Conservation (phyloP, 2,113 vertebrate genomes). For the Mionectes macconnelli region DNA sequence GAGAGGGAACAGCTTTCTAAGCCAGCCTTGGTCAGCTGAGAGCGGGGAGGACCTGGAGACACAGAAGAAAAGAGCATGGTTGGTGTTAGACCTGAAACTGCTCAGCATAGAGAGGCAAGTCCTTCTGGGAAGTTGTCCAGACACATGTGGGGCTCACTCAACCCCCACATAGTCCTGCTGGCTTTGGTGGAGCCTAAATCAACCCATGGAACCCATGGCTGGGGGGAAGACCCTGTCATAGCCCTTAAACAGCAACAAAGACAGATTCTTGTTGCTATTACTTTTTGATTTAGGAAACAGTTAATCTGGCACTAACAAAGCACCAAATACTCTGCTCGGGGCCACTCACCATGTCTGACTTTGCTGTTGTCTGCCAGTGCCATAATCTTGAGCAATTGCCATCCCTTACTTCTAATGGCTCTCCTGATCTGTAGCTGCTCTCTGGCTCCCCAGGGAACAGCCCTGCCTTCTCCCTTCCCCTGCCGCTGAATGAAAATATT, state of each 20-base stretch:
- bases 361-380: not conserved
- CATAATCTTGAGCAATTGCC: not conserved
- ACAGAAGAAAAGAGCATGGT: not conserved
- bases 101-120: not conserved
- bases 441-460: not conserved
- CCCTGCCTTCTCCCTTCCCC: not conserved
- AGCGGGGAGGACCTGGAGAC: conserved; percentile 23
- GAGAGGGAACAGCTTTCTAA: not conserved
- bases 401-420: not conserved
- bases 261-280: not conserved
- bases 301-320: not conserved
- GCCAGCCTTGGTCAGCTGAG: not conserved
- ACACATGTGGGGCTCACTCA: accelerated
- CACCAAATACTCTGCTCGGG: not conserved
- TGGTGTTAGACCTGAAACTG: not conserved
- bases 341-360: accelerated
- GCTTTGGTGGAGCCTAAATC: not conserved
- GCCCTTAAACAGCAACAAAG: not conserved
- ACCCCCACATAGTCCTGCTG: not conserved
- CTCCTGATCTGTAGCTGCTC: not conserved
- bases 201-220: not conserved
- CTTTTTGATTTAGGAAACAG: not conserved
- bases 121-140: not conserved
- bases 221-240: not conserved
- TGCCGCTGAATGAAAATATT: not conserved